Conservation (phyloP, 2,113 vertebrate species). For the Oceanodroma tethys region DNA sequence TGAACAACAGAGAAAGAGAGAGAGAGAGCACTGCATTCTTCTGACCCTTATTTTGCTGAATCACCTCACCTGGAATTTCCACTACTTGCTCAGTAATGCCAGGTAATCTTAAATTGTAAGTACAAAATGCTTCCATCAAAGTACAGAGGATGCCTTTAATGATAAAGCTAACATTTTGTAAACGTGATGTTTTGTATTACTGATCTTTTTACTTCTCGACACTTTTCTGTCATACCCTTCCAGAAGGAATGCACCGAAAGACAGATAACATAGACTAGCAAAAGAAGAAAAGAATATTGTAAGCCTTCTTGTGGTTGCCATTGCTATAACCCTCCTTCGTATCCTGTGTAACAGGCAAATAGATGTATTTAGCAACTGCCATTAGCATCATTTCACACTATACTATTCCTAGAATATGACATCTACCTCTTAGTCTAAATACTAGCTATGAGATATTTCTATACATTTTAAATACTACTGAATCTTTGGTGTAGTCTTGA, state of each 20-base stretch:
- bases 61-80: constrained; percentile 61
- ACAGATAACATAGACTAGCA: constrained; percentile 34
- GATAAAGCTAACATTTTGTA: constrained; percentile 25
- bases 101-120: constrained; percentile 53
- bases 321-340: neutral
- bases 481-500: constrained; percentile 23
- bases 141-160: constrained; percentile 42
- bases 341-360: constrained; percentile 25
- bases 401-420: constrained; percentile 71
- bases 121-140: constrained; percentile 58
- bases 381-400: constrained; percentile 7
- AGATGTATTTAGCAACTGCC: constrained; percentile 11
- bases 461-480: constrained; percentile 47
- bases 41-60: constrained; percentile 49
- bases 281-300: constrained; percentile 29
- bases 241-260: constrained; percentile 66
- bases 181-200: constrained; percentile 26
- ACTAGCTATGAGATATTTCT: constrained; percentile 73
- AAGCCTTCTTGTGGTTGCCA: constrained; percentile 2
- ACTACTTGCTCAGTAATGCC: constrained; percentile 3
- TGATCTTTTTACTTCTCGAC: constrained; percentile 18
- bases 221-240: constrained; percentile 59
- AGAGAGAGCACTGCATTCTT: constrained; percentile 28
- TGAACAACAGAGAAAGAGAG: constrained; percentile 45
- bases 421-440: constrained; percentile 79